Percentiles rank a stretch among this genome's conserved stretches.
These are phyloP conservation scores for Troilus luridus DNA, from an alignment of 2,888 invertebrate species.

Conservation along the genomic window DNA sequence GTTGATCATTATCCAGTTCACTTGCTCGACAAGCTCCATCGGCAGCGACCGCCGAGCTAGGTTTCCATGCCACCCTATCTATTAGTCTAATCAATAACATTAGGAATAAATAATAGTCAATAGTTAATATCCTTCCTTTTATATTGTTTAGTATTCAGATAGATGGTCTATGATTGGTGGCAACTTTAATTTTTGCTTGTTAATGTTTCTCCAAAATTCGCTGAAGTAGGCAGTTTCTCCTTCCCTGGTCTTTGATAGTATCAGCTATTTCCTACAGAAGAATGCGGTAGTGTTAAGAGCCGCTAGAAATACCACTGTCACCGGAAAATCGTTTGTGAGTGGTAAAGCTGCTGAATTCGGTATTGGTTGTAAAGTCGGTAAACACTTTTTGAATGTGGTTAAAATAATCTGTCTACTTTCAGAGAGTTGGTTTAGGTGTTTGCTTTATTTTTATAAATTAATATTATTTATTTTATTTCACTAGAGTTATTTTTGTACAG, in stretches of 20 bases:
- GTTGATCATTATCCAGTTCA: conserved; percentile 5
- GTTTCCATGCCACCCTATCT: not conserved
- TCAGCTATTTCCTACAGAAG: not conserved
- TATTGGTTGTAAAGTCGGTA: too few species aligned
- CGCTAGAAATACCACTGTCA: not conserved
- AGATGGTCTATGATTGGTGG: too few species aligned
- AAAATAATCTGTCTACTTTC: too few species aligned
- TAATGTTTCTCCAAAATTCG: not conserved
- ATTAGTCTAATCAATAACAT: not conserved
- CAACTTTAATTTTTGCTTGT: not conserved
- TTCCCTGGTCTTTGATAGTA: not conserved
- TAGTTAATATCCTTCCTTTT: too few species aligned
- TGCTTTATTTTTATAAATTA: too few species aligned
- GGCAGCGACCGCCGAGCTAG: not conserved
- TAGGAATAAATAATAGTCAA: too few species aligned
- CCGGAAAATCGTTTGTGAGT: not conserved
- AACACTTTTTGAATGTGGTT: too few species aligned
- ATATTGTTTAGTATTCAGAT: too few species aligned
- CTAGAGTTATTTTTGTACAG: too few species aligned
- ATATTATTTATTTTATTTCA: too few species aligned
- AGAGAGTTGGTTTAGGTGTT: too few species aligned
- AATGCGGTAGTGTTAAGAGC: not conserved
- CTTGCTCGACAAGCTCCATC: not conserved
- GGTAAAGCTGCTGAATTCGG: too few species aligned
- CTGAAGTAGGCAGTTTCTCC: not conserved